Percentiles rank a stretch among this genome's conserved stretches.
Conservation (phyloP, 2,113 vertebrate genomes). For the Litocranius walleri region DNA sequence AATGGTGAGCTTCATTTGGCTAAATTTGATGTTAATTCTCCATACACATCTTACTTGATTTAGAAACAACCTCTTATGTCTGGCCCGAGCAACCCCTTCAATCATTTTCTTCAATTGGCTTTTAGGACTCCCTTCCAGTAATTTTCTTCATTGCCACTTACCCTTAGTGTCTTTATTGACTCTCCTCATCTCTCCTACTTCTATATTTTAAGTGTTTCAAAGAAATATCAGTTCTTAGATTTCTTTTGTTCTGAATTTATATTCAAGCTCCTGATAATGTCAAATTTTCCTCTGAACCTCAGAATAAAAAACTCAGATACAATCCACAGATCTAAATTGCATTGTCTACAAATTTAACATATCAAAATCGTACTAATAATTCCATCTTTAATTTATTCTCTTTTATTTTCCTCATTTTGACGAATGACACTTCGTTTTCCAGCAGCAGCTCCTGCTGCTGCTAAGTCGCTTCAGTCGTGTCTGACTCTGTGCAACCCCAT, state of each 20-base stretch:
- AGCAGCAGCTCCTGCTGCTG: not conserved
- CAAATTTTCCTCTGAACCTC: not conserved
- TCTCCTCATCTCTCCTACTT: not conserved
- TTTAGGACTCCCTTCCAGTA: not conserved
- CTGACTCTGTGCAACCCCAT: rapidly evolving
- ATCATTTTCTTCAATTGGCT: not conserved
- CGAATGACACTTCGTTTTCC: not conserved
- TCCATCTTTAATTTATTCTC: not conserved
- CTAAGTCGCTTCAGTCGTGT: not conserved
- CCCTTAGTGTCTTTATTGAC: not conserved
- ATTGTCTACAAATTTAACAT: not conserved
- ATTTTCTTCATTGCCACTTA: not conserved
- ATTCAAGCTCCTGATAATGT: not conserved
- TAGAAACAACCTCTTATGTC: not conserved
- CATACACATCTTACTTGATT: not conserved
- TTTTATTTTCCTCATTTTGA: not conserved
- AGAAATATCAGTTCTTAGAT: not conserved
- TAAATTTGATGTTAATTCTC: not conserved
- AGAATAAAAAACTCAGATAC: not conserved
- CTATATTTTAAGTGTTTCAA: not conserved
- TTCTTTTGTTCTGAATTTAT: not conserved
- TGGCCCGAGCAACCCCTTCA: not conserved
- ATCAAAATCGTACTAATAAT: not conserved
- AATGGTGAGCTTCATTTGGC: not conserved
- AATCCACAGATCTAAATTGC: not conserved